phyloP scores from a whole-genome alignment of 2,113 vertebrate genomes.

The Poecilia latipinna region DNA sequence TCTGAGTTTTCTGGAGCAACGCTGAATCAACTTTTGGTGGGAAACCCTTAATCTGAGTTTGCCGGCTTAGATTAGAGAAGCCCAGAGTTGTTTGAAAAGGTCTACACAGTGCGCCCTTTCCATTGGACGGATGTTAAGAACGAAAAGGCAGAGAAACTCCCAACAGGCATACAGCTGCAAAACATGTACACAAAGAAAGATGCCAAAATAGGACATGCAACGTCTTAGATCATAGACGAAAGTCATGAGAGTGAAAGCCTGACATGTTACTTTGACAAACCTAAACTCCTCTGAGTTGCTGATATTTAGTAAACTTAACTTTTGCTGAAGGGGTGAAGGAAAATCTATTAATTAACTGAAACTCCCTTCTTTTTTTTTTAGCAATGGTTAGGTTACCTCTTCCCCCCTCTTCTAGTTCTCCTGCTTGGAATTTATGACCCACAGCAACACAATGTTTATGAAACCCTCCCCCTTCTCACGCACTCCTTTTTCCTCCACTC shows the following conservation, averaged over 20 bases:
- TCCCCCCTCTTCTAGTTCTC: conserved; percentile 1
- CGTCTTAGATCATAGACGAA: conserved; percentile 27
- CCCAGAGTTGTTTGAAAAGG: conserved; percentile 25
- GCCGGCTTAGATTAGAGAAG: conserved; percentile 8
- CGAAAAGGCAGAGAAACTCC: conserved; percentile 21
- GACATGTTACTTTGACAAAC: neutral
- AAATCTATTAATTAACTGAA: conserved; percentile 50
- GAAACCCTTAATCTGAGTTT: conserved; percentile 33
- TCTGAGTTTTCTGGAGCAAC: conserved; percentile 28
- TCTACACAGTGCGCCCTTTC: conserved; percentile 27
- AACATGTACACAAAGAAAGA: conserved; percentile 40
- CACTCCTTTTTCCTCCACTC: conserved; percentile 24
- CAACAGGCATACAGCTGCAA: conserved; percentile 16
- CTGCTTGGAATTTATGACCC: conserved; percentile 71
- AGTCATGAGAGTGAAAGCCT: conserved; percentile 15
- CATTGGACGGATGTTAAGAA: conserved; percentile 40
- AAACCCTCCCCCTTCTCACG: conserved; percentile 53
- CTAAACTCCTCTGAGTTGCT: conserved; percentile 22
- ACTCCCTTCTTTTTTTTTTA: neutral
- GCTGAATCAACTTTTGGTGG: conserved; percentile 24
- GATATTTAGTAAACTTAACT: conserved; percentile 51
- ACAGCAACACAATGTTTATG: conserved; percentile 66
- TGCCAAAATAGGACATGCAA: conserved; percentile 42
- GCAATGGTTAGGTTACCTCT: conserved; percentile 40
- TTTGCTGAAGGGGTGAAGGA: conserved; percentile 40